These are phyloP conservation scores for Pemphigus obesinymphae DNA, from an alignment of 1,140 invertebrate genomes.

Conservation along the genomic window DNA sequence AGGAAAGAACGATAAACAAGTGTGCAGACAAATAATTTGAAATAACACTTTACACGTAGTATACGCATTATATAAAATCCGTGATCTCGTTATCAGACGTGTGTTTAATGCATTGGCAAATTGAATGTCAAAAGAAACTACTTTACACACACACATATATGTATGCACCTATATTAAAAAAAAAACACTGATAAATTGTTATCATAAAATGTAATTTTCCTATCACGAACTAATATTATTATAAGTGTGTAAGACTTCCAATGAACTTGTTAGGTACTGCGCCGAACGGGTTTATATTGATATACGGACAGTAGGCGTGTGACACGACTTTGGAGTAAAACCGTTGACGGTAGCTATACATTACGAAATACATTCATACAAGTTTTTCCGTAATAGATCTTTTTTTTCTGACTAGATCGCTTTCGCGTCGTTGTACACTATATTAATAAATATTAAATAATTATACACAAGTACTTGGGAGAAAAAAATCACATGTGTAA, in stretches of 20 bases:
- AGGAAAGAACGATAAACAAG: background rate
- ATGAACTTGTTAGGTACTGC: slow-evolving; percentile 9
- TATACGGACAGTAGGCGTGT: background rate
- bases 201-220: slow-evolving; percentile 11
- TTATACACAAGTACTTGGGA: no score
- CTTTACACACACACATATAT: background rate
- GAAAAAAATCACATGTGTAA: no score
- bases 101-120: slow-evolving; percentile 4
- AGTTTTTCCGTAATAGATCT: no score
- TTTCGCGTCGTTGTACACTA: no score
- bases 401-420: no score
- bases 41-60: background rate
- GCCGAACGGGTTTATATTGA: background rate
- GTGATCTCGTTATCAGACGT: background rate
- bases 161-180: background rate
- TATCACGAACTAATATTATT: slow-evolving; percentile 1
- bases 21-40: background rate
- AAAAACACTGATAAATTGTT: background rate
- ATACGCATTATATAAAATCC: background rate
- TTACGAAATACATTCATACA: background rate
- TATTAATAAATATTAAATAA: no score
- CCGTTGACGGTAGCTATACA: background rate
- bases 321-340: slow-evolving; percentile 3
- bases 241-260: background rate
- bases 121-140: background rate